Conservation (phyloP, 2,113 vertebrate genomes). For the Hemiprocne comata region DNA sequence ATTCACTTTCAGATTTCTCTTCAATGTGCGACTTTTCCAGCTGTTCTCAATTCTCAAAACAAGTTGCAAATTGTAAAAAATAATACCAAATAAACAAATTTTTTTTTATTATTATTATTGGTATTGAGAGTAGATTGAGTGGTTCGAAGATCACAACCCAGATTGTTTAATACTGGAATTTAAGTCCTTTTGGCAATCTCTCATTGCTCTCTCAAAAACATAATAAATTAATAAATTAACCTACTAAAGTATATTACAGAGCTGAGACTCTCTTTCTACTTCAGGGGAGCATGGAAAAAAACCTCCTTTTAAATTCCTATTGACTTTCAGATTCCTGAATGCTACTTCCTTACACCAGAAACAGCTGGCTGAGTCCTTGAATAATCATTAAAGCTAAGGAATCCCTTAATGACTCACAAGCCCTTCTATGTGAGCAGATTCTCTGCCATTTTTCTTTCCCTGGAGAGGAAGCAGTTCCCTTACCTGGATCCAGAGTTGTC, state of each 20-base stretch:
- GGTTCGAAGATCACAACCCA: not conserved
- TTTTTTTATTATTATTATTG: too few relatives aligned
- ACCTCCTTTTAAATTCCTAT: not conserved
- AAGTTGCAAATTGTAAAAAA: not conserved
- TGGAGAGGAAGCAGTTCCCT: not conserved
- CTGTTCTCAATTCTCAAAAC: not conserved
- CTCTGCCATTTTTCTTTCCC: not conserved
- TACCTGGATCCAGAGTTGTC: constrained; percentile 19
- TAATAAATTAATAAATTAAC: not conserved
- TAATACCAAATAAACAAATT: not conserved
- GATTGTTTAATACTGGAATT: not conserved
- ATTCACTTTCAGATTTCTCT: not conserved
- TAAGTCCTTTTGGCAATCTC: not conserved
- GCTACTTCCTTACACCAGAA: not conserved
- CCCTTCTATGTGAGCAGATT: not conserved
- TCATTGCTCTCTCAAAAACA: not conserved
- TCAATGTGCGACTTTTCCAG: not conserved
- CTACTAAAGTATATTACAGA: not conserved
- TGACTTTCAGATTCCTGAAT: not conserved
- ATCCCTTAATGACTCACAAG: not conserved
- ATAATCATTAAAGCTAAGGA: not conserved
- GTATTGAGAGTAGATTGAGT: not conserved
- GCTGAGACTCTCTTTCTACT: not conserved
- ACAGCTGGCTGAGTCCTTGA: not conserved
- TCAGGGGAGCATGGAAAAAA: not conserved